Base-by-base conservation (phyloP, 2,797 vertebrate genomes). In the Melanogrammus aeglefinus region DNA sequence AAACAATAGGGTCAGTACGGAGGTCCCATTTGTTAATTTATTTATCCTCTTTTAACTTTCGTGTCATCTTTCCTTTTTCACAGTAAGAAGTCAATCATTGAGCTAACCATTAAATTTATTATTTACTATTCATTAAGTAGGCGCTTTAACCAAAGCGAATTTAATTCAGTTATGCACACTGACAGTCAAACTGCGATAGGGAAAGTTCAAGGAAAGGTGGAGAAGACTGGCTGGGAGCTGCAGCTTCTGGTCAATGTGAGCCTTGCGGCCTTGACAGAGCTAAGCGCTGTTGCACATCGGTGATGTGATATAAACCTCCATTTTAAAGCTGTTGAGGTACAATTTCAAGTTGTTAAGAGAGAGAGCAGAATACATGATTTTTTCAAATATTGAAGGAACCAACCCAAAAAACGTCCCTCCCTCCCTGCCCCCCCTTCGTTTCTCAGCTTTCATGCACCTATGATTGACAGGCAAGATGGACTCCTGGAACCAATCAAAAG, bases 1-100 rank as follows among this genome's bases (percentile, higher is more conserved):
- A 81, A 86, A 80, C 82, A 85, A 82, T 73, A 69, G 77, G 44
- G 78, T 84, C 73, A 85, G 74, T 66, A 74, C 74, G 83, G 80
- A 82, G 83, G 74, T 89, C 51, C 14, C 5, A 75, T 77, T 51
- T 69, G 76, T 81, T 82, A 76, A 74, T 77, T 69, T 27, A 69
- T 14, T 76, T 72, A 14, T 72, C 16, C 71, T 72, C 31, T 36
- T 84, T 71, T 76, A 36, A 57, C 74, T 51, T 24, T 73, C 7
- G 6, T 35, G 31, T n/a, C 41, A 16, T 41, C 10, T 44, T 33
- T 38, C 31, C 36, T 66, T n/a, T n/a, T 69, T 18, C 14, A 70
- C 63, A 39, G n/a, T 4, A 76, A 63, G 21, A 12, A 9, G 6
- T 12, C 33, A 63, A 69, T 9, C 8, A 31, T 71, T 38, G 24